Percentiles rank a stretch among this genome's conserved stretches.
These are phyloP conservation scores for Tympanoctomys barrerae DNA, from an alignment of 2,797 vertebrate species.

Conservation along the genomic window DNA sequence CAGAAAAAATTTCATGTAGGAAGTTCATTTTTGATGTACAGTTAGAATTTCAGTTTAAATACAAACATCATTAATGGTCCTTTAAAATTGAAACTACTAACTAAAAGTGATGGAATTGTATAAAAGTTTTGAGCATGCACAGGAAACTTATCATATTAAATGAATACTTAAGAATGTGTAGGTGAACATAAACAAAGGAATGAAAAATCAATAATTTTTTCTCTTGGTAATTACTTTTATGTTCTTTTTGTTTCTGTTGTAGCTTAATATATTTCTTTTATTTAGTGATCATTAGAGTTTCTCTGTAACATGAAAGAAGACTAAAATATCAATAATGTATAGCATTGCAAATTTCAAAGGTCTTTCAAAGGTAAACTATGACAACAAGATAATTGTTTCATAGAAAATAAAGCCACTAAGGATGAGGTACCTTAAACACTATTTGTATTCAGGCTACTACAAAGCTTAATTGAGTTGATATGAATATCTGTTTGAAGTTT, in stretches of 20 bases:
- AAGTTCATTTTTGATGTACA: conserved; percentile 80
- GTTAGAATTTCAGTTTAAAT: conserved; percentile 81
- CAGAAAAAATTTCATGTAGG: not conserved
- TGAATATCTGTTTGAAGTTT: not conserved
- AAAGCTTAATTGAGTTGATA: not conserved
- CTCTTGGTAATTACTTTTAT: conserved; percentile 13
- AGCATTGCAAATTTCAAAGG: not conserved
- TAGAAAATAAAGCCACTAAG: not conserved
- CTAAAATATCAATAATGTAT: not conserved
- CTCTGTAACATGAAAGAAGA: not conserved
- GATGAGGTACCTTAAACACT: not conserved
- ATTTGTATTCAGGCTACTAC: not conserved
- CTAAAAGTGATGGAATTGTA: conserved; percentile 59
- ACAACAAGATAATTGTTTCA: not conserved
- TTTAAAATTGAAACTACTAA: conserved; percentile 76
- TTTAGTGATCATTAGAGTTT: conserved; percentile 27
- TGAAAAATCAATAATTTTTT: conserved; percentile 67
- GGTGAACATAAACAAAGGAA: conserved; percentile 39
- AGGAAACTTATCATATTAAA: conserved; percentile 74
- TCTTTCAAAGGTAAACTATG: not conserved
- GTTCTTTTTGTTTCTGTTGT: conserved; percentile 68
- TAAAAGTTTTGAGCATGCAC: conserved; percentile 22
- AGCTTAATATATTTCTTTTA: conserved; percentile 29
- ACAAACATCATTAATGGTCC: conserved; percentile 64
- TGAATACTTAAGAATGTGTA: not conserved